phyloP scores from a whole-genome alignment of 1,140 invertebrate genomes.

The Elymnias hypermnestra region DNA sequence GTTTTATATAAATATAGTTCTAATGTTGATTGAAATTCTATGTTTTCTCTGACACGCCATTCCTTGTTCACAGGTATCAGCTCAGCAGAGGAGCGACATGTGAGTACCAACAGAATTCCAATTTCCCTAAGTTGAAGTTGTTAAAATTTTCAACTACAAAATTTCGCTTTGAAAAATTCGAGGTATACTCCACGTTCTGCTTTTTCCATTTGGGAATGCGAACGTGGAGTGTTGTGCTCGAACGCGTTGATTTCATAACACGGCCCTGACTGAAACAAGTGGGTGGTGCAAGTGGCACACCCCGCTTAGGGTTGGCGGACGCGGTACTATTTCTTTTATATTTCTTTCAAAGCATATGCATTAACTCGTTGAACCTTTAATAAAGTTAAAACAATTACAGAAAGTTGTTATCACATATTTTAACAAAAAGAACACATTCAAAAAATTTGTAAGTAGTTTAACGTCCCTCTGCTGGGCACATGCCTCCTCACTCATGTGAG shows the following conservation, averaged over 20 bases:
- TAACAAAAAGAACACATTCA: too few relatives aligned
- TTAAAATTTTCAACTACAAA: slow-evolving; percentile 54
- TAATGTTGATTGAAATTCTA: too few relatives aligned
- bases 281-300: slow-evolving; percentile 62
- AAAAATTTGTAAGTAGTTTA: too few relatives aligned
- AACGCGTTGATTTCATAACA: slow-evolving; percentile 75
- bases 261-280: slow-evolving; percentile 63
- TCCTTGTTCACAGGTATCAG: slow-evolving; percentile 80
- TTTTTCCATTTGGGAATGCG: slow-evolving; percentile 66
- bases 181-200: slow-evolving; percentile 43
- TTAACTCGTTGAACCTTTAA: too few relatives aligned
- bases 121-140: slow-evolving; percentile 42
- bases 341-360: too few relatives aligned
- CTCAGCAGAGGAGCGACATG: slow-evolving; percentile 82
- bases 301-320: slow-evolving; percentile 37
- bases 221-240: slow-evolving; percentile 59
- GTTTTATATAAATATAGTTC: too few relatives aligned
- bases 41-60: slow-evolving; percentile 3
- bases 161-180: slow-evolving; percentile 65
- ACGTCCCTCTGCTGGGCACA: too few relatives aligned
- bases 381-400: too few relatives aligned
- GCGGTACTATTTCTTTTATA: too few relatives aligned
- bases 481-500: too few relatives aligned
- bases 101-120: slow-evolving; percentile 74
- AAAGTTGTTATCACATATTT: too few relatives aligned